Evolutionary conservation across 1,140 invertebrate species (phyloP).

Genomic region (Planococcus citri): DNA sequence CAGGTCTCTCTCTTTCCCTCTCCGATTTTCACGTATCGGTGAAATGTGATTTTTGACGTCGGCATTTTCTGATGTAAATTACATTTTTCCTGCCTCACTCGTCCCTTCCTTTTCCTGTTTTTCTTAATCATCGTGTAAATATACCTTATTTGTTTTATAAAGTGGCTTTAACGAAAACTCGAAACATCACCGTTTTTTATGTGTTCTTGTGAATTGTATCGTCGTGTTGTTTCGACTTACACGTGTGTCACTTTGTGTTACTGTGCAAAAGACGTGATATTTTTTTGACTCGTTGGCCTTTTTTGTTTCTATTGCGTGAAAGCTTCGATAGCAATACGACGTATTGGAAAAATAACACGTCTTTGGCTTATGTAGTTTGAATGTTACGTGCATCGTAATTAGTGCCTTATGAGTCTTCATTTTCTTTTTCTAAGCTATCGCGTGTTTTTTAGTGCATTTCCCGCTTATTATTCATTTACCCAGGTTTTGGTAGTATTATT

Average conservation of each 20-base stretch:
- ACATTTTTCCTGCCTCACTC: no score
- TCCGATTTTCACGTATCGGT: neutral
- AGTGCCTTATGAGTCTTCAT: neutral
- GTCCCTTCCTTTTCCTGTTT: neutral
- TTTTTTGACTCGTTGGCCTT: neutral
- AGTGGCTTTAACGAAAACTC: neutral
- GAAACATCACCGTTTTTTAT: neutral
- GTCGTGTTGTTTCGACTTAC: neutral
- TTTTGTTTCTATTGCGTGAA: no score
- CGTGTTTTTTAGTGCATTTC: neutral
- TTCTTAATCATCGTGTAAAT: neutral
- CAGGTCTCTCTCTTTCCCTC: no score
- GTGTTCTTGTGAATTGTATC: neutral
- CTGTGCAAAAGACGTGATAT: neutral
- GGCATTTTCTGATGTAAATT: neutral
- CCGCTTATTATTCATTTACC: neutral
- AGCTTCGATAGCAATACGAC: neutral
- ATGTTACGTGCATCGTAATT: neutral
- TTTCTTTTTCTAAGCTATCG: no score
- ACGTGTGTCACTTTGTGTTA: neutral
- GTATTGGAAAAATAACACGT: neutral
- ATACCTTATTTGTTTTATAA: neutral
- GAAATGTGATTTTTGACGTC: neutral
- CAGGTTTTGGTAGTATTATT: neutral
- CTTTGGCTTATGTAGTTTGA: neutral